phyloP scores from a whole-genome alignment of 2,797 vertebrate species.

The Tenualosa thibaudeaui region DNA sequence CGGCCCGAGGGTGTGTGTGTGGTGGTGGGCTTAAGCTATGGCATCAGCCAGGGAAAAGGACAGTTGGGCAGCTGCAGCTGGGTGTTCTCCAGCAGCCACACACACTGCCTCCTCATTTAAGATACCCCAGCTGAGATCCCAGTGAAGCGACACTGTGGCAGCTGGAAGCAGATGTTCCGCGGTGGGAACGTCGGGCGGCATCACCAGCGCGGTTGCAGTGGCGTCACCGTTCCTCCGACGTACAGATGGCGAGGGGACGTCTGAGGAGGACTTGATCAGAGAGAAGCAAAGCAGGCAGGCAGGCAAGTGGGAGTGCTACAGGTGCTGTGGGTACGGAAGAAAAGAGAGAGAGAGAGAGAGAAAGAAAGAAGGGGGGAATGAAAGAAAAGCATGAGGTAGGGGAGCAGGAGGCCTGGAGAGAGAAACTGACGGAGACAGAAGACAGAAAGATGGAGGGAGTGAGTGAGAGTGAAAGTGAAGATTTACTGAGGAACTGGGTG shows the following conservation, averaged over 20 bases:
- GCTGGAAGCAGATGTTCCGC: conserved; percentile 5
- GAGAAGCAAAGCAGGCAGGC: conserved; percentile 13
- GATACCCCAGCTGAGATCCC: background rate
- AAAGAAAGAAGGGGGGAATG: background rate
- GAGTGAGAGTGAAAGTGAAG: background rate
- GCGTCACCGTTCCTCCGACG: conserved; percentile 28
- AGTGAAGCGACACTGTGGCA: background rate
- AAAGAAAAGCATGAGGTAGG: background rate
- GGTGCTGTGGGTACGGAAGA: conserved; percentile 29
- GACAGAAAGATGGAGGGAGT: background rate
- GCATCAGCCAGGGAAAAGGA: background rate
- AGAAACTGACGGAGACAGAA: background rate
- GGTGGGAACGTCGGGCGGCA: conserved; percentile 41
- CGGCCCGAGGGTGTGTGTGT: too few species aligned
- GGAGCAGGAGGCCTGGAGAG: background rate
- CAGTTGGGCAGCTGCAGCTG: background rate
- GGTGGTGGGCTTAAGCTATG: background rate
- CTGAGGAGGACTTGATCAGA: conserved; percentile 42
- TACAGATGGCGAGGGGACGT: conserved; percentile 43
- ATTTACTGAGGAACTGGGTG: background rate
- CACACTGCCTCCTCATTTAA: background rate
- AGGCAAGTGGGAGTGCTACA: conserved; percentile 41
- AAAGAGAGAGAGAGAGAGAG: background rate
- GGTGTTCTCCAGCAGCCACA: background rate
- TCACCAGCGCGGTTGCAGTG: conserved; percentile 31